Percentiles rank a stretch among this genome's conserved stretches.
Evolutionary conservation across 2,888 invertebrate genomes (phyloP).

Genomic region (Erebia epiphron): DNA sequence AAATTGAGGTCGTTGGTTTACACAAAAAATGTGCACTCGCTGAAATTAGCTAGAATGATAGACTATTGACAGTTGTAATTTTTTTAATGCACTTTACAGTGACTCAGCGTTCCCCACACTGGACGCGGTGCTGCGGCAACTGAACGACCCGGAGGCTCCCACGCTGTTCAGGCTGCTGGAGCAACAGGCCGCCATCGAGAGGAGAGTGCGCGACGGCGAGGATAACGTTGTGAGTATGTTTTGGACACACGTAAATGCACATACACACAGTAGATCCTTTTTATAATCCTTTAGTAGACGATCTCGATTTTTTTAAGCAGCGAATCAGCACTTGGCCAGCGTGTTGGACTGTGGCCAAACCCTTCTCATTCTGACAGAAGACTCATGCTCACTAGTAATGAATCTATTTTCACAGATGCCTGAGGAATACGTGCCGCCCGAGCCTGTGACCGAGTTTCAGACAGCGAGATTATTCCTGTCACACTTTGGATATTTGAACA

Average conservation of each 20-base stretch:
- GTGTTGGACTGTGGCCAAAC: too few relatives aligned
- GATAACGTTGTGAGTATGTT: conserved; percentile 59
- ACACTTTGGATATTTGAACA: conserved; percentile 95
- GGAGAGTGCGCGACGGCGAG: conserved; percentile 75
- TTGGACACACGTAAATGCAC: neutral
- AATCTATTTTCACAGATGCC: conserved; percentile 69
- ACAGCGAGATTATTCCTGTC: conserved; percentile 97
- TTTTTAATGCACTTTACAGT: conserved; percentile 68
- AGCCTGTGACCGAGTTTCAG: conserved; percentile 95
- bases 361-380: too few relatives aligned
- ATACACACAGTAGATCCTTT: neutral
- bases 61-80: too few relatives aligned
- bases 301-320: too few relatives aligned
- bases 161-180: conserved; percentile 88
- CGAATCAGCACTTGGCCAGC: too few relatives aligned
- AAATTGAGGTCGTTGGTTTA: too few relatives aligned
- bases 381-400: too few relatives aligned
- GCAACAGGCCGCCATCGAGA: conserved; percentile 85
- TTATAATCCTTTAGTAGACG: neutral
- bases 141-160: conserved; percentile 82
- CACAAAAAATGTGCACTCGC: too few relatives aligned
- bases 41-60: too few relatives aligned
- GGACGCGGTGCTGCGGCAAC: conserved; percentile 88
- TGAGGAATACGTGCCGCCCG: conserved; percentile 89
- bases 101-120: conserved; percentile 95